Percentiles rank a stretch among this genome's conserved stretches.
Conservation (phyloP, 2,797 vertebrate species). For the Oreochromis grahami region DNA sequence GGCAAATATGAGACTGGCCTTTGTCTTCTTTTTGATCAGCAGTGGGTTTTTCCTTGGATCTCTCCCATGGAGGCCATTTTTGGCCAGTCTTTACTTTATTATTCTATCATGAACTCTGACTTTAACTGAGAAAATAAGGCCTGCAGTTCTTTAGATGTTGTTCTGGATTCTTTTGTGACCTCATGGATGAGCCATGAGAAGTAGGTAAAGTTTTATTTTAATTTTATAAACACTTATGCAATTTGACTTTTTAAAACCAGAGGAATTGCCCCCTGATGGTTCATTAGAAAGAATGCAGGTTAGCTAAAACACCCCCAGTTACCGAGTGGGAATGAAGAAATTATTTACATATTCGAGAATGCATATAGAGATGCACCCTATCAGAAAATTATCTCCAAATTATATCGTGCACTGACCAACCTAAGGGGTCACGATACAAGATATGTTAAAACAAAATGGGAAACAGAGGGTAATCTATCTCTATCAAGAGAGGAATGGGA, state of each 20-base stretch:
- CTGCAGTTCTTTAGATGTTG: background rate
- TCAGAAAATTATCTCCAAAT: no score
- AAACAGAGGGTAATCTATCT: no score
- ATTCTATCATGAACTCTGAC: background rate
- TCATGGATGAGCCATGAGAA: background rate
- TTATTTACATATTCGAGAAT: rapidly evolving
- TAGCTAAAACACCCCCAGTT: background rate
- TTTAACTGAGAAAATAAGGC: background rate
- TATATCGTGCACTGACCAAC: rapidly evolving
- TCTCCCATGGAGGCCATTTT: background rate
- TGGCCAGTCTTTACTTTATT: background rate
- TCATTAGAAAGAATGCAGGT: background rate
- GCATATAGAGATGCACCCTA: rapidly evolving
- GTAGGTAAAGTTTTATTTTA: background rate
- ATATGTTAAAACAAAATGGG: no score
- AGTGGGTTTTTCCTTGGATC: background rate
- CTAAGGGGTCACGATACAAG: no score
- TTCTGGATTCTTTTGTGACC: background rate
- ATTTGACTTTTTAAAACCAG: background rate
- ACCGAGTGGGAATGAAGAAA: rapidly evolving
- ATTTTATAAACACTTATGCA: background rate
- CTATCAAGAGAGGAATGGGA: rapidly evolving
- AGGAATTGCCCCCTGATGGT: background rate
- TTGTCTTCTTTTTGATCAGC: background rate
- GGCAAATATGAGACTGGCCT: background rate